These are phyloP conservation scores for Callochromis pleurospilus DNA, from an alignment of 2,113 vertebrate genomes.

Conservation along the genomic window DNA sequence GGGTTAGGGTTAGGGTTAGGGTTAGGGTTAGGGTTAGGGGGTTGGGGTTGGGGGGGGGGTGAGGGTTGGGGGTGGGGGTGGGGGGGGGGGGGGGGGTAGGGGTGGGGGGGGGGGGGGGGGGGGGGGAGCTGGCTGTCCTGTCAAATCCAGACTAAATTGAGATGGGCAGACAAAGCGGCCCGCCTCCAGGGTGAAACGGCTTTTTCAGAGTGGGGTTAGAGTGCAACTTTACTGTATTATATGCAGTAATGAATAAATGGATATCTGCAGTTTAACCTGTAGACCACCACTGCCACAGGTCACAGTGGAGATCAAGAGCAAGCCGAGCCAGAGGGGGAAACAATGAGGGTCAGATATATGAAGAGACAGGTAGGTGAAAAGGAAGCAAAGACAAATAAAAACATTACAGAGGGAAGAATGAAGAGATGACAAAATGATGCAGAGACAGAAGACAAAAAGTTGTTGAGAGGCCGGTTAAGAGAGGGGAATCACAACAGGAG, in stretches of 20 bases:
- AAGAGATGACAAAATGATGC: not conserved
- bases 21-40: too few species aligned
- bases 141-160: slow-evolving; percentile 55
- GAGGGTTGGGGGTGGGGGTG: too few species aligned
- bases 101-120: too few species aligned
- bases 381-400: not conserved
- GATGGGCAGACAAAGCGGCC: slow-evolving; percentile 31
- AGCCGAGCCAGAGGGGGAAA: not conserved
- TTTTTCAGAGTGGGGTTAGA: slow-evolving; percentile 35
- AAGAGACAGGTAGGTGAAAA: not conserved
- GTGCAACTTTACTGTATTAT: slow-evolving; percentile 1
- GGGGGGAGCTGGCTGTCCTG: slow-evolving; percentile 11
- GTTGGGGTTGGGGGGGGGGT: not conserved
- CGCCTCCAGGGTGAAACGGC: slow-evolving; percentile 23
- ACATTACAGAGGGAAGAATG: not conserved
- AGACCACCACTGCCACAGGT: not conserved
- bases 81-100: too few species aligned
- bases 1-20: too few species aligned
- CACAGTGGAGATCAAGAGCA: not conserved
- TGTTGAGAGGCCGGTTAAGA: not conserved
- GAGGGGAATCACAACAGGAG: not conserved
- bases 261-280: slow-evolving; percentile 26
- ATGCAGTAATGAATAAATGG: slow-evolving; percentile 9
- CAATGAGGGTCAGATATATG: not conserved
- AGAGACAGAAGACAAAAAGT: not conserved